Evolutionary conservation across 2,797 vertebrate species (phyloP).

Genomic region (Mustela erminea): DNA sequence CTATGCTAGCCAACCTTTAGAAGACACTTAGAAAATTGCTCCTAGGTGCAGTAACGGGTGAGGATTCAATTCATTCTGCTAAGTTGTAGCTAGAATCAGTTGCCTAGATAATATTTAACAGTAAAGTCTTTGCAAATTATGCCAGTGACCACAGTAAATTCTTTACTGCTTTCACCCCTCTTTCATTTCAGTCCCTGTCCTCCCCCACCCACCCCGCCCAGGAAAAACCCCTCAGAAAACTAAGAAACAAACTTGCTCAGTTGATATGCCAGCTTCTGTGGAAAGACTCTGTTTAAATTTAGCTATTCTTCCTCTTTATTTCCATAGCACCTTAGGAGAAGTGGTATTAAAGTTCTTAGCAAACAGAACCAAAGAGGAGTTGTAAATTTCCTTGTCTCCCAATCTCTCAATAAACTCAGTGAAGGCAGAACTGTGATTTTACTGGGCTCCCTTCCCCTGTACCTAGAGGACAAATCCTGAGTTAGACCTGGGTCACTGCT

Average conservation of each 20-base stretch:
- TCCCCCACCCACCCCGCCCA: too few species aligned
- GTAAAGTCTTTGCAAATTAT: conserved; percentile 25
- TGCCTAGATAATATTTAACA: conserved; percentile 3
- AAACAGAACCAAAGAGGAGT: not conserved
- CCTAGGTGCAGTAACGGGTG: not conserved
- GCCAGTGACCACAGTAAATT: not conserved
- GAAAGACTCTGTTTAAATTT: not conserved
- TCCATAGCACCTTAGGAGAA: conserved; percentile 27
- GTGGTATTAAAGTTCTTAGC: not conserved
- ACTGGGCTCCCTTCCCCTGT: not conserved
- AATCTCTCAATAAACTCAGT: not conserved
- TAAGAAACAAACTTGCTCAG: not conserved
- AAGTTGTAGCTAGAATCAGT: not conserved
- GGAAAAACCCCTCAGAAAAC: not conserved
- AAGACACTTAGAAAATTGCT: conserved; percentile 1
- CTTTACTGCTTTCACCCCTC: not conserved
- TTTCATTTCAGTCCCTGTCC: accelerated
- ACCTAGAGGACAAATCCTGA: not conserved
- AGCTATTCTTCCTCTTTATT: conserved; percentile 37
- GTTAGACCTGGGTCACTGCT: not conserved
- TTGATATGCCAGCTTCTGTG: not conserved
- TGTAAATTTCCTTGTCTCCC: not conserved
- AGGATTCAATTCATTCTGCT: not conserved
- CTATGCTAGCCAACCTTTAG: conserved; percentile 1
- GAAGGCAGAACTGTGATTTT: conserved; percentile 18